A percentile compares a stretch with the other conserved stretches of the same genome.
phyloP scores from a whole-genome alignment of 2,888 invertebrate species.

The Mycogona germanica region DNA sequence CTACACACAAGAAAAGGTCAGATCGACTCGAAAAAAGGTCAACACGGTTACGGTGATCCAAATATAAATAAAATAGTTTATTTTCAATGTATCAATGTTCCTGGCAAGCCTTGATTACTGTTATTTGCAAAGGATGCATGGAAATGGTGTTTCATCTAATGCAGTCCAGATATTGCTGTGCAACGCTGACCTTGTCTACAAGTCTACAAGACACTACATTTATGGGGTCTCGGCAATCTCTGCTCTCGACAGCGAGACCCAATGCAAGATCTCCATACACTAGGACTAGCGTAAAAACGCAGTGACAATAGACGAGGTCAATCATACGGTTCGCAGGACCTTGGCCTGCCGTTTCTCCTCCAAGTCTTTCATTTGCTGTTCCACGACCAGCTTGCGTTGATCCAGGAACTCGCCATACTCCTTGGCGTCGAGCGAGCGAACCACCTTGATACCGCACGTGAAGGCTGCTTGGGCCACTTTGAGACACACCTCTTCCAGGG shows the following conservation, averaged over 20 bases:
- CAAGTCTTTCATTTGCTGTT: slow-evolving; percentile 58
- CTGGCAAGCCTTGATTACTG: too few species aligned
- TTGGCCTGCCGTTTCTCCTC: slow-evolving; percentile 80
- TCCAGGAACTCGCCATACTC: slow-evolving; percentile 73
- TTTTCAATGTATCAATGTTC: too few species aligned
- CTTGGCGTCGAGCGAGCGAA: slow-evolving; percentile 55
- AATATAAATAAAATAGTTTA: too few species aligned
- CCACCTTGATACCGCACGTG: slow-evolving; percentile 67
- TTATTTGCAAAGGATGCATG: too few species aligned
- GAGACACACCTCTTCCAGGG: slow-evolving; percentile 59
- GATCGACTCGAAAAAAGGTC: too few species aligned
- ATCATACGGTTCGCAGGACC: slow-evolving; percentile 55
- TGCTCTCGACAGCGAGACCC: not conserved
- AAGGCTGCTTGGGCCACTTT: slow-evolving; percentile 64
- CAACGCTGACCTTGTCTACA: not conserved
- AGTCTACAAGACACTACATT: too few species aligned
- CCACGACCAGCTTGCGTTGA: slow-evolving; percentile 54
- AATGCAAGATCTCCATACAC: too few species aligned
- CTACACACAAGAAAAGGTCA: too few species aligned
- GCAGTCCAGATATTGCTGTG: not conserved
- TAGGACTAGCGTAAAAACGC: too few species aligned
- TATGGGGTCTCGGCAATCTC: too few species aligned
- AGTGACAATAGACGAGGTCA: too few species aligned
- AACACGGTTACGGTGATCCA: too few species aligned
- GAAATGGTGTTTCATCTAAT: not conserved